Evolutionary conservation across 2,113 vertebrate genomes (phyloP).

Genomic region (Syngnathus typhle): DNA sequence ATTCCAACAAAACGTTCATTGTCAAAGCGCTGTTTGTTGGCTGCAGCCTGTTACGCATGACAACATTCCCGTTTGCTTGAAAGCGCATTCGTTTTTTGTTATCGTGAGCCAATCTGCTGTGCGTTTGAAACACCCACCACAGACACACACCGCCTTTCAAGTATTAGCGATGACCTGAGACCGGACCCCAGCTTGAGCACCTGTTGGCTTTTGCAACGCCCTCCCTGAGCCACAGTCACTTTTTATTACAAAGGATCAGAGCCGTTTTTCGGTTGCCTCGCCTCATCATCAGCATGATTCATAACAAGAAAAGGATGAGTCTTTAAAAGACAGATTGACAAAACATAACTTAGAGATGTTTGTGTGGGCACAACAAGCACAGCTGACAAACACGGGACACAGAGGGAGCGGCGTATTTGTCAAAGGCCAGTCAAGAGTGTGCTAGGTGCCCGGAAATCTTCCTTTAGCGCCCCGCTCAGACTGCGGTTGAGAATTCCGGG

Average conservation of each 20-base stretch:
- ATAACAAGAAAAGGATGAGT: slow-evolving; percentile 4
- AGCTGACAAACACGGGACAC: slow-evolving; percentile 15
- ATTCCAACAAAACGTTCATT: slow-evolving; percentile 23
- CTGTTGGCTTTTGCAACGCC: slow-evolving; percentile 25
- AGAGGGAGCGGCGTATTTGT: slow-evolving; percentile 15
- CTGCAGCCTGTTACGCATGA: slow-evolving; percentile 20
- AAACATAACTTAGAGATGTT: slow-evolving; percentile 25
- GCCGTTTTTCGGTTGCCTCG: slow-evolving; percentile 11
- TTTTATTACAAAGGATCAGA: slow-evolving; percentile 35
- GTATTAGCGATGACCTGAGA: slow-evolving; percentile 10
- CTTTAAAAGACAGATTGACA: slow-evolving; percentile 33
- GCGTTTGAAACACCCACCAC: background rate
- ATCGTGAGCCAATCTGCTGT: background rate
- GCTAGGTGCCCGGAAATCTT: slow-evolving; percentile 71
- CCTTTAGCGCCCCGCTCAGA: slow-evolving; percentile 59
- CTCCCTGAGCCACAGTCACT: slow-evolving; percentile 35
- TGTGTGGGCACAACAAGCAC: slow-evolving; percentile 22
- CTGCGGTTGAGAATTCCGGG: slow-evolving; percentile 58
- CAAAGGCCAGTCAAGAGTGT: slow-evolving; percentile 38
- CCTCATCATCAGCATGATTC: slow-evolving; percentile 19
- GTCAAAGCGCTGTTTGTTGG: slow-evolving; percentile 25
- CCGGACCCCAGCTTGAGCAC: slow-evolving; percentile 23
- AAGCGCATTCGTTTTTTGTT: slow-evolving; percentile 3
- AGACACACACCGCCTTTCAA: slow-evolving; percentile 2
- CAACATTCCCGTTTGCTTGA: slow-evolving; percentile 11